A percentile compares a stretch with the other conserved stretches of the same genome.
These are phyloP conservation scores for Caenorhabditis tropicalis DNA, from an alignment of 1,140 invertebrate genomes.

Conservation along the genomic window DNA sequence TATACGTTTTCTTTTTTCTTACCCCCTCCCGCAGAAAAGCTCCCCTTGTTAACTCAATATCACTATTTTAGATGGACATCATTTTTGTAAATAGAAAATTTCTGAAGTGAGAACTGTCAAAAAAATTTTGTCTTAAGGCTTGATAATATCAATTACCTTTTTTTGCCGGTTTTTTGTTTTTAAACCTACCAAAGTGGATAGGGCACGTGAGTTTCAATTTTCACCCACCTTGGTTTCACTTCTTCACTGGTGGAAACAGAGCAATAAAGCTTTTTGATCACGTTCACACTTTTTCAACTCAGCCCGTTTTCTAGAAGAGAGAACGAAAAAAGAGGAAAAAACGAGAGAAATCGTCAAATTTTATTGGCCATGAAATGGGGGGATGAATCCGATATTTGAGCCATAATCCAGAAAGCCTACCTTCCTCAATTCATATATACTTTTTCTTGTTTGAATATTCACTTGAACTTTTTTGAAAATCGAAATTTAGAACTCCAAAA, in stretches of 20 bases:
- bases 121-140: not conserved
- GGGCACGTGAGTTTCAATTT: not conserved
- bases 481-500: no score
- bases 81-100: not conserved
- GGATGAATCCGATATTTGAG: slow-evolving; percentile 31
- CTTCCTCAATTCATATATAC: not conserved
- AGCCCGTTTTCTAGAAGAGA: not conserved
- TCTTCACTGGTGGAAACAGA: not conserved
- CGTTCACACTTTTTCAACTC: slow-evolving; percentile 23
- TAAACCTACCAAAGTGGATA: not conserved
- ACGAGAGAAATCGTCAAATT: slow-evolving; percentile 26
- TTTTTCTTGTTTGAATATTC: no score
- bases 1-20: not conserved
- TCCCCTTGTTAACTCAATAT: slow-evolving; percentile 7
- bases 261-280: slow-evolving; percentile 18
- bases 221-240: not conserved
- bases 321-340: not conserved
- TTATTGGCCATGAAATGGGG: slow-evolving; percentile 28
- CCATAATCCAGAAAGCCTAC: not conserved
- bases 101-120: no score
- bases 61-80: not conserved
- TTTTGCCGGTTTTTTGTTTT: not conserved
- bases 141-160: not conserved
- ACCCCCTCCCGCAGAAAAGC: not conserved
- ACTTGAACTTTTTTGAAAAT: no score